Conservation (phyloP, 2,113 vertebrate genomes). For the Oreochromis niloticus region DNA sequence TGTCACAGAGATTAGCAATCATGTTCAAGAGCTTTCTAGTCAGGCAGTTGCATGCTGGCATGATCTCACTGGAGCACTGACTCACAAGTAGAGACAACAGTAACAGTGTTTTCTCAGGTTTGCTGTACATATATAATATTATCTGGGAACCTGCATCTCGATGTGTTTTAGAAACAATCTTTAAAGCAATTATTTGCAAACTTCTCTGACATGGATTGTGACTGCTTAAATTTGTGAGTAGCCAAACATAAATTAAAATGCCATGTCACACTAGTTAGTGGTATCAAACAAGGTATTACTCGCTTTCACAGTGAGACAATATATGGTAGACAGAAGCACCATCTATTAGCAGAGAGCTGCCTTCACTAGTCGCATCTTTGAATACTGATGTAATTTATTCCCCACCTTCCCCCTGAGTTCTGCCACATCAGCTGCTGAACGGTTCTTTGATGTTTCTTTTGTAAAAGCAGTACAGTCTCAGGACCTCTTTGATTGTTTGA, state of each 20-base stretch:
- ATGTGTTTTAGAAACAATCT: neutral
- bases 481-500: slow-evolving; percentile 60
- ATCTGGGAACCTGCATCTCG: neutral
- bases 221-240: neutral
- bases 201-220: neutral
- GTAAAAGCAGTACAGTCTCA: slow-evolving; percentile 53
- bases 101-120: neutral
- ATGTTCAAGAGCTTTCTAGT: neutral
- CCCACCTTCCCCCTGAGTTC: slow-evolving; percentile 38
- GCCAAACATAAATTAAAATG: neutral
- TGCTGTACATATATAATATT: neutral
- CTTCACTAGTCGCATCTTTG: slow-evolving; percentile 23
- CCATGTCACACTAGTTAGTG: neutral
- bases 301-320: neutral
- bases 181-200: neutral
- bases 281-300: neutral
- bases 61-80: neutral
- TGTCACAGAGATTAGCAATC: neutral
- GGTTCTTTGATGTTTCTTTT: slow-evolving; percentile 62
- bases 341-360: slow-evolving; percentile 27
- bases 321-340: neutral
- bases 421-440: slow-evolving; percentile 62
- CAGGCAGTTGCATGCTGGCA: neutral
- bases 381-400: slow-evolving; percentile 62
- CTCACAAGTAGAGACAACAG: neutral